Evolutionary conservation across 1,140 invertebrate species (phyloP), one percentile per base, ranked within the genome.

Genomic region (Lordiphosa clarofinis): DNA sequence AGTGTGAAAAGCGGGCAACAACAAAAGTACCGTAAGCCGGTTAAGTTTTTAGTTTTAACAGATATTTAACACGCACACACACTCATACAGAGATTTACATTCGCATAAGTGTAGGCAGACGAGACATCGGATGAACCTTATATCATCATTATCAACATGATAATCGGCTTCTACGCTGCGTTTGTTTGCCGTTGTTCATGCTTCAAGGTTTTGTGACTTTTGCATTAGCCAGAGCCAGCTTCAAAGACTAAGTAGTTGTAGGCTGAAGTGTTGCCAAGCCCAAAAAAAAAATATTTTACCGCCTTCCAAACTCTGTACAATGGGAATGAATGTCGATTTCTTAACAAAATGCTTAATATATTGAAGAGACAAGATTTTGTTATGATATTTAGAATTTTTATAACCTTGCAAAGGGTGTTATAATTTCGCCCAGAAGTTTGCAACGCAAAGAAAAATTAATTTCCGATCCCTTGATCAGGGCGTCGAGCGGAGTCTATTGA

Each of bases 151-250:
- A 58, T 55, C 24, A 42, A 19, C 48, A 31, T 31, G 28, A 31
- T 31, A 31, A 31, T 31, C 28, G 28, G 28, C 28, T 31, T 31
- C 46, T 46, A 46, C 57, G 48, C 50, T 68, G 63, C 78, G 78
- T 76, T 73, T 68, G 68, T 82, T 84, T 82, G 78, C 54, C 63
- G 78, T 84, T 72, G 78, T 62, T 76, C 58, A 56, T 61, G 67
- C 72, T 84, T 82, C 78, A 82, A 84, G 76, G 78, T 82, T 84
- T 74, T 76, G 46, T 82, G 72, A 72, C 67, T 76, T 69, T 69
- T 81, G 78, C 76, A 82, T 82, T 76, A 84, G 66, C 56, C 59
- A 68, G 53, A 63, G 58, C 66, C 38, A 82, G 72, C 71, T 55
- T 63, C 70, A 40, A 59, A 47, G 70, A 35, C 55, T 49, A 56